Evolutionary conservation across 2,113 vertebrate species (phyloP), one percentile per base, ranked within the genome.

Genomic region (Plecturocebus donacophilus): DNA sequence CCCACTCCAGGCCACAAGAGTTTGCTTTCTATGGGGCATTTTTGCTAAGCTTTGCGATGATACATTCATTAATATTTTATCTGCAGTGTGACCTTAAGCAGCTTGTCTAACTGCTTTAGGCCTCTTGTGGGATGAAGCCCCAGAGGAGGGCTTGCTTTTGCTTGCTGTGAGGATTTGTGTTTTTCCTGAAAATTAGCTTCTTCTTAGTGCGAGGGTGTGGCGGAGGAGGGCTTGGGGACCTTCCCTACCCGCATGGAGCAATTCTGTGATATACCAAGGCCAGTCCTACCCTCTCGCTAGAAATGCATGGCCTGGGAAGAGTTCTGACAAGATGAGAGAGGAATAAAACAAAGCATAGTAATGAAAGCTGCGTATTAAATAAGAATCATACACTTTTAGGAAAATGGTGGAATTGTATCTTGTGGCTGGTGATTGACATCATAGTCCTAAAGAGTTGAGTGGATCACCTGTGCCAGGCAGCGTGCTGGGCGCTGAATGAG

Each of bases 381-480:
- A 17, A 13, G 4, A 64, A 5, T 16, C 0, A 6, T 25, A 30
- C 20, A 3, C 42, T 71, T 25, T 49, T 16, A 25, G 71, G 87
- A 52, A 23, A 10, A 10, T 30, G 5, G 2, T 14, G 40, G 38
- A n/a, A 3, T 42, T 35, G 73, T 42, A 11, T 20, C 73, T 16
- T 21, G 14, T 38, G 25, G 38, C 54, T 9, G 0, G 38, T 3
- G 23, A 45, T 7, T 42, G 52, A n/a, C 35, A 12, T 64, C 14
- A 0, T 1, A 25, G 47, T 10, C 47, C 47, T 35, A 7, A 25
- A 56, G 20, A 40, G 35, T 16, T 13, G 19, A 73, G 3, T 2
- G 0, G 11, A 11, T 73, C 21, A 0, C 23, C 35, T 27, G 35
- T 5, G 5, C 3, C 1, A 13, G 23, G 68, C 3, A 16, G 4